Evolutionary conservation across 2,113 vertebrate species (phyloP), one percentile per base, ranked within the genome.

Genomic region (Pygoscelis antarcticus): DNA sequence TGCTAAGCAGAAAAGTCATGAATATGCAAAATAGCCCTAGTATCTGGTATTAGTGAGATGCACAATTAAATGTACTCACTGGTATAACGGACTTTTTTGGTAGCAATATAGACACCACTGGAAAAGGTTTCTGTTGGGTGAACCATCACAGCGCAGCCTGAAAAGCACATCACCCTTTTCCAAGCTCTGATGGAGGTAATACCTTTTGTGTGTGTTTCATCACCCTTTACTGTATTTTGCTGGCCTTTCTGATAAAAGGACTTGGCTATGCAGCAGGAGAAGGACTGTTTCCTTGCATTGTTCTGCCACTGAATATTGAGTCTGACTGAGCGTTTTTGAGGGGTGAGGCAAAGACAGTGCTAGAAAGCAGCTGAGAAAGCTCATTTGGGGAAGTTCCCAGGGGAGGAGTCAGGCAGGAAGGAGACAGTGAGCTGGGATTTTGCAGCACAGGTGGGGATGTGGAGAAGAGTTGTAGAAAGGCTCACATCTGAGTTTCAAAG

Each of bases 91-190:
- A 16, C 3, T 13, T 7, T 47, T 83, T 61, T 79, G 47, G 15
- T 25, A 54, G 22, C 16, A 58, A 6, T 58, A 11, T 0, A 17
- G 32, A 36, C 20, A 40, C 17, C 32, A 19, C 9, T 47, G 44
- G 40, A 57, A 55, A 64, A 74, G 17, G 26, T 9, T 91, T 87
- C 3, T 49, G 20, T 38, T 14, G 44, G 7, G 29, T 11, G 7
- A 66, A 29, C 14, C 8, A 23, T 3, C 34, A 65, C 15, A 15
- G 19, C 0, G 2, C 29, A 62, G 14, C 15, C 21, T 2, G 2
- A 51, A 44, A 87, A 83, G 30, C 69, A 18, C 13, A 16, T 38
- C 11, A 10, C n/a, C 0, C 0, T 44, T 52, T 78, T 26, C 84
- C 61, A 61, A 20, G 23, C 54, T 40, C 23, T 79, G 65, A 25